Conservation (phyloP, 2,888 invertebrate genomes). For the Iphiclides podalirius region DNA sequence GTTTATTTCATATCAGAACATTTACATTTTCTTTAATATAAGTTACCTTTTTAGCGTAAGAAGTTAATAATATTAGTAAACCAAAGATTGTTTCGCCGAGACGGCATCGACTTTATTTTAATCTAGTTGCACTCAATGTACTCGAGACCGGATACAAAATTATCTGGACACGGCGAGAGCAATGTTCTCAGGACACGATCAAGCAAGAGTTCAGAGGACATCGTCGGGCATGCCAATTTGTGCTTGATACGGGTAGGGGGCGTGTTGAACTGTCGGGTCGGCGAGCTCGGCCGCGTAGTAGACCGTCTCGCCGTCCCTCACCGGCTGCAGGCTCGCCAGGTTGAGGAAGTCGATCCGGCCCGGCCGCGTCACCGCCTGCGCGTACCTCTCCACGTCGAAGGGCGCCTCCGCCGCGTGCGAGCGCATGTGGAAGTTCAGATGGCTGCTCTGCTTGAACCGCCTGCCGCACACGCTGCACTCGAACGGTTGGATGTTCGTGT, state of each 20-base stretch:
- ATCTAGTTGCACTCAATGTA: too few relatives aligned
- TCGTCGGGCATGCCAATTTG: slow-evolving; percentile 32
- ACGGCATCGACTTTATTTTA: too few relatives aligned
- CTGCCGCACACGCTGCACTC: slow-evolving; percentile 62
- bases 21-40: too few relatives aligned
- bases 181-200: too few relatives aligned
- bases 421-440: slow-evolving; percentile 70
- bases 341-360: slow-evolving; percentile 54
- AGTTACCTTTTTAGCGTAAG: too few relatives aligned
- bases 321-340: slow-evolving; percentile 56
- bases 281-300: slow-evolving; percentile 64
- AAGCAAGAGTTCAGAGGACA: slow-evolving; percentile 25
- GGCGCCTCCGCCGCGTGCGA: slow-evolving; percentile 50
- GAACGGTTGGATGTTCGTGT: slow-evolving; percentile 74
- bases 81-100: too few relatives aligned
- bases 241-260: slow-evolving; percentile 31
- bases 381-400: slow-evolving; percentile 46
- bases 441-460: slow-evolving; percentile 72
- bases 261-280: not conserved
- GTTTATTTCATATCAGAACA: too few relatives aligned
- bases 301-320: slow-evolving; percentile 61
- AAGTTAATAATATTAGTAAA: too few relatives aligned
- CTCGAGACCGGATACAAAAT: too few relatives aligned
- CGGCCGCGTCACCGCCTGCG: slow-evolving; percentile 41
- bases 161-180: too few relatives aligned